Evolutionary conservation across 2,888 invertebrate genomes (phyloP).

Genomic region (Eudemis profundana): DNA sequence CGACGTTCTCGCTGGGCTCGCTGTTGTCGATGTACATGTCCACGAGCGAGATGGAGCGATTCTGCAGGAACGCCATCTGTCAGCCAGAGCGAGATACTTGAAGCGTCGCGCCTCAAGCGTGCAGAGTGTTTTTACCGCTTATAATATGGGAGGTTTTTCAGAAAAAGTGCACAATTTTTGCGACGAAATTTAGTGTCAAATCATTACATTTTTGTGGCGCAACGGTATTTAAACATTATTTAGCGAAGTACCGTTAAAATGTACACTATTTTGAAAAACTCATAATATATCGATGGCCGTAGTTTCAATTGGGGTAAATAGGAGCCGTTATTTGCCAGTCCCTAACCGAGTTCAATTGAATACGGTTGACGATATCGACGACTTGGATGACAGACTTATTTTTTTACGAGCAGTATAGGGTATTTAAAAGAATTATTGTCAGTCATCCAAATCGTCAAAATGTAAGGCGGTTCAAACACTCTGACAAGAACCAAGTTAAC

Average conservation of each 20-base stretch:
- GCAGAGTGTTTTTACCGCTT: neutral
- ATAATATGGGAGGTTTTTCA: too few relatives aligned
- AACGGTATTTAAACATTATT: too few relatives aligned
- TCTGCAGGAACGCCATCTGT: slow-evolving; percentile 91
- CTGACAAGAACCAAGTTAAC: neutral
- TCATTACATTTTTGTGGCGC: too few relatives aligned
- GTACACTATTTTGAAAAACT: too few relatives aligned
- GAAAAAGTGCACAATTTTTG: too few relatives aligned
- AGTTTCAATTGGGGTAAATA: too few relatives aligned
- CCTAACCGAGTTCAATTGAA: too few relatives aligned
- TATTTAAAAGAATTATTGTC: neutral
- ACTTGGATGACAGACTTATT: neutral
- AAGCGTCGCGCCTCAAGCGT: slow-evolving; percentile 43
- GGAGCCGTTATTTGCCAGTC: too few relatives aligned
- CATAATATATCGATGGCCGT: too few relatives aligned
- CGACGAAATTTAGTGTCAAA: too few relatives aligned
- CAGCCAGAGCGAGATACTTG: slow-evolving; percentile 72
- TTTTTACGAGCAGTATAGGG: too few relatives aligned
- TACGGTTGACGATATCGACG: slow-evolving; percentile 3
- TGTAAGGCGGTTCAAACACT: neutral
- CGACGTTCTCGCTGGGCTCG: slow-evolving; percentile 96
- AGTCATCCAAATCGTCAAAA: neutral
- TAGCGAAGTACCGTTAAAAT: too few relatives aligned
- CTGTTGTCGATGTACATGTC: slow-evolving; percentile 98
- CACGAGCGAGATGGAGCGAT: slow-evolving; percentile 95